Percentiles rank a stretch among this genome's conserved stretches.
Evolutionary conservation across 1,140 invertebrate genomes (phyloP).

Genomic region (Penaeus indicus): DNA sequence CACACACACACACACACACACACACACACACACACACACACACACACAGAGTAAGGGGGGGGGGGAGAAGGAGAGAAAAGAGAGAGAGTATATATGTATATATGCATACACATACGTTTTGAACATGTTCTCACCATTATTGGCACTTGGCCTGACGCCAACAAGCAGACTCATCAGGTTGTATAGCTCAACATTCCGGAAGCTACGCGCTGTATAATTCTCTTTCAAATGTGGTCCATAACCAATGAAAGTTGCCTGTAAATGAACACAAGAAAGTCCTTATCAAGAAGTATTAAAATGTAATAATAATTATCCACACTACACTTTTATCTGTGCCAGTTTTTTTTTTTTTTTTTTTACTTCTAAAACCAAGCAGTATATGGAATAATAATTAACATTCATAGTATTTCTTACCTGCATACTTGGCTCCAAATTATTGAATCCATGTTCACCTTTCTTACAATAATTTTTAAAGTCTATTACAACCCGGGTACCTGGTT

Average conservation of each 20-base stretch:
- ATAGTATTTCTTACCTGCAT: conserved; percentile 63
- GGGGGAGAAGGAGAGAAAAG: no score
- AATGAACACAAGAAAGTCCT: neutral
- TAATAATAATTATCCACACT: no score
- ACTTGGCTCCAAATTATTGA: conserved; percentile 58
- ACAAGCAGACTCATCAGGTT: conserved; percentile 71
- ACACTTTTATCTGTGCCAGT: no score
- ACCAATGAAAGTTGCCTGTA: conserved; percentile 71
- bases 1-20: no score
- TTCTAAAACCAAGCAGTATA: no score
- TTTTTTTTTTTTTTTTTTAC: no score
- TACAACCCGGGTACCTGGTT: conserved; percentile 37
- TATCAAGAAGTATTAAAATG: neutral
- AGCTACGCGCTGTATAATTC: conserved; percentile 67
- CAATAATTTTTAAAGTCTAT: conserved; percentile 46
- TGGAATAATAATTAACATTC: neutral
- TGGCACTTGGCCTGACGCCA: conserved; percentile 69
- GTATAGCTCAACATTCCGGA: conserved; percentile 73
- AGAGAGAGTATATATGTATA: no score
- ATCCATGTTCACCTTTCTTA: conserved; percentile 62
- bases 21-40: no score
- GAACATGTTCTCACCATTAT: conserved; percentile 68
- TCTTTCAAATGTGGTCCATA: conserved; percentile 71
- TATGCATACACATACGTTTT: no score
- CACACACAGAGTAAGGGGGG: no score